Evolutionary conservation across 2,888 invertebrate genomes (phyloP), one percentile per base, ranked within the genome.

Genomic region (Cloeon dipterum): DNA sequence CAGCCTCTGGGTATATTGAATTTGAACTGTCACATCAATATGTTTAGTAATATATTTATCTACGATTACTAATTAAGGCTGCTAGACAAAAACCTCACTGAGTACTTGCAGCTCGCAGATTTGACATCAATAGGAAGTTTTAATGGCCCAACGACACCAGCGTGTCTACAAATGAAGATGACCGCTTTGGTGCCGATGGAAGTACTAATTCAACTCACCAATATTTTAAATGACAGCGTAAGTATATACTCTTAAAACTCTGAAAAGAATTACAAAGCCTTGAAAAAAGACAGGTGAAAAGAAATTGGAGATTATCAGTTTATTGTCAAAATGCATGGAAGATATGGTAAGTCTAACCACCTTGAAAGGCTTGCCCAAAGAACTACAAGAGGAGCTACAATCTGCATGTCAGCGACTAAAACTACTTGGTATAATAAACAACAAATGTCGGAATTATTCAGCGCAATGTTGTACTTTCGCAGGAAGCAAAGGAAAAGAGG

Each of bases 401-500:
- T 8, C 8, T 23, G 23, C 23, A 23, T 8, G 23, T 23, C 8
- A 23, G 11, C 7, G 23, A 7, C 23, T 23, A 11, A 23, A 8
- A 23, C 23, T 23, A 23, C 23, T 23, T 23, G 23, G 23, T 23
- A n/a, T n/a, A 23, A 23, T 23, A 7, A 8, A 8, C 7, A n/a
- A n/a, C n/a, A n/a, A n/a, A n/a, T n/a, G n/a, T n/a, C n/a, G n/a
- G n/a, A n/a, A n/a, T 23, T 11, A 10, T 23, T 23, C n/a, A n/a
- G 8, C 25, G 23, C 25, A n/a, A n/a, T 23, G 25, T n/a, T 38
- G n/a, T n/a, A n/a, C n/a, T n/a, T n/a, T n/a, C 40, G 5, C 35
- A 48, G 48, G 46, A 17, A 39, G 42, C 7, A 35, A 36, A 21
- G 44, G 45, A 2, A 23, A 35, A 20, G 26, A 38, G 5, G 36